Base-by-base conservation (phyloP, 2,888 invertebrate genomes). In the Lasioglossum morio region DNA sequence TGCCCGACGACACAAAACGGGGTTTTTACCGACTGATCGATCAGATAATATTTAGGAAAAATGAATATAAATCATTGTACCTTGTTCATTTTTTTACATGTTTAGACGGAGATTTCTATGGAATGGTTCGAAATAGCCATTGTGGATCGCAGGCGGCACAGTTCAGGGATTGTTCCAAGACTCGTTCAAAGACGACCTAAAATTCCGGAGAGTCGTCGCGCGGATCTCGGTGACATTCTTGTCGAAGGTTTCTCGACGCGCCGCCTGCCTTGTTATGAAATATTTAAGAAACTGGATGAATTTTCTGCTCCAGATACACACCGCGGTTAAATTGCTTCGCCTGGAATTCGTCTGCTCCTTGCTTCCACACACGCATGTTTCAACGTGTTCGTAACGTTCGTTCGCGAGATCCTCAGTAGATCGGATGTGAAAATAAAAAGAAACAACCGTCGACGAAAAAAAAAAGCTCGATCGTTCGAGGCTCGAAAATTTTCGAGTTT, bases 251-350 rank as follows among this genome's bases (percentile, higher is more conserved):
- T 70, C 4, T 34, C 57, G 57, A 12, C n/a, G 40, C 69, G 43
- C 27, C 5, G n/a, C 4, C 7, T 16, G 72, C 69, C 77, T 73
- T 72, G 34, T 81, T 53, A 40, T 57, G 82, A 84, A 77, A 82
- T 77, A 82, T 77, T 77, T 77, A 77, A 84, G 82, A 60, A 66
- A 77, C 43, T 30, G 27, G 27, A 60, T 23, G 53, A 40, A 37
- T 82, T 69, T 63, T 30, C 60, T n/a, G 70, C n/a, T 72, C 72
- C 2, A 48, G 4, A 74, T 70, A 34, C 37, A n/a, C n/a, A 5
- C 30, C 7, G 43, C 23, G 46, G 19, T 7, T 30, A 43, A 81
- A 76, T 66, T 19, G n/a, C 37, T 60, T 75, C 66, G 16, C 27
- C 27, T 8, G 14, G 43, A 30, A 75, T 76, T 37, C 23, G 37